Base-by-base conservation (phyloP, 2,113 vertebrate genomes). In the Empidonax traillii region DNA sequence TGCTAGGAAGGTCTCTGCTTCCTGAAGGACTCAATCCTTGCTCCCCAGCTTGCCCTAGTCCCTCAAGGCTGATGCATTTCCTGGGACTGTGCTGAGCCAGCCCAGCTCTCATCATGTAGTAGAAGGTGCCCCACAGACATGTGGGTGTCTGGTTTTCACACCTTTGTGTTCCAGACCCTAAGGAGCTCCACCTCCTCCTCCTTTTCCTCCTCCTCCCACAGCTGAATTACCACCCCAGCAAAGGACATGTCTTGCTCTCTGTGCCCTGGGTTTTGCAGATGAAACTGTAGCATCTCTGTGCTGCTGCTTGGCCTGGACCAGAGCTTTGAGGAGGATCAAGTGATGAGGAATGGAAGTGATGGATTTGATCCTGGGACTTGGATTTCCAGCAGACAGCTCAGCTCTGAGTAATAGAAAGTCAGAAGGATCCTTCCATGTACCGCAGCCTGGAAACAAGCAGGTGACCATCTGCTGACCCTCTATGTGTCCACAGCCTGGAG, bases 51-150 rank as follows among this genome's bases (percentile, higher is more conserved):
- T 79, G 61, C 39, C 35, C 7, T 59, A 23, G 21, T 51, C 0
- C 2, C 69, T 76, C 25, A 44, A 56, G 65, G 43, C 51, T 77
- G 73, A 13, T 47, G 35, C 1, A 0, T 51, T 82, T n/a, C 37
- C 31, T 63, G 52, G 49, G 59, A 24, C 8, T 65, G 47, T 35
- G 44, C 76, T 77, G 63, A 84, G 30, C 55, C 73, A 87, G 12
- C 21, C 59, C 1, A 33, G 44, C 33, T 35, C 18, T 61, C 27
- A 8, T 5, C 2, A 0, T 25, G 33, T 24, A 11, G 17, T 1
- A 35, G 76, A 72, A 76, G 80, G 21, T 6, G 62, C 11, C 46
- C n/a, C 39, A 51, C 28, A 51, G 83, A 55, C 30, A 4, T 0
- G 0, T 23, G 25, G 6, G 28, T 1, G 3, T 33, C 52, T 67